A percentile compares a stretch with the other conserved stretches of the same genome.
phyloP scores from a whole-genome alignment of 2,113 vertebrate species.

The Poeciliopsis prolifica region DNA sequence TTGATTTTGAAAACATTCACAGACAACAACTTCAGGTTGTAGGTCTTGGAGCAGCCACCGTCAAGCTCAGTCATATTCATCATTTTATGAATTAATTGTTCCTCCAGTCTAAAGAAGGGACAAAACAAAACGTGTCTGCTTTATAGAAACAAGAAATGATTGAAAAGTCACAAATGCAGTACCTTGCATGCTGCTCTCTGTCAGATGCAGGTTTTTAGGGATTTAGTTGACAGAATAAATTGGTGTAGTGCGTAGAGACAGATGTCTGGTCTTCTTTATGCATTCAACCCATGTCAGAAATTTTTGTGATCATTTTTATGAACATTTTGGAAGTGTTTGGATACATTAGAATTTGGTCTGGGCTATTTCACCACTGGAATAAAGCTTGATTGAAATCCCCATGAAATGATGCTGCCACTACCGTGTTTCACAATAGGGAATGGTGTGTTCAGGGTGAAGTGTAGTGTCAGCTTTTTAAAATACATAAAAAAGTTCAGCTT shows the following conservation, averaged over 20 bases:
- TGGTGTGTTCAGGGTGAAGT: too few relatives aligned
- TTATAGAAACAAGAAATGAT: background rate
- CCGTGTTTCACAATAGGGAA: too few relatives aligned
- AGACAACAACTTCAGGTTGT: constrained; percentile 7
- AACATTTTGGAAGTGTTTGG: too few relatives aligned
- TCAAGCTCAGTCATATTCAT: background rate
- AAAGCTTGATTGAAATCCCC: too few relatives aligned
- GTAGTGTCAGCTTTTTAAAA: too few relatives aligned
- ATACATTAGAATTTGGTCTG: too few relatives aligned
- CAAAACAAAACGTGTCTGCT: background rate
- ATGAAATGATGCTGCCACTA: too few relatives aligned
- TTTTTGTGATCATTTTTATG: too few relatives aligned
- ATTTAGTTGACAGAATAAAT: background rate
- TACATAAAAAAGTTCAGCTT: too few relatives aligned
- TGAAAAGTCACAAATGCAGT: background rate
- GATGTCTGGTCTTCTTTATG: too few relatives aligned
- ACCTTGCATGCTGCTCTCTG: background rate
- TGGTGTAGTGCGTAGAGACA: background rate
- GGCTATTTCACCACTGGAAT: too few relatives aligned
- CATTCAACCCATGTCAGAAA: too few relatives aligned
- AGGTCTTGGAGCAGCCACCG: rapidly evolving
- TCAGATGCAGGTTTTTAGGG: background rate
- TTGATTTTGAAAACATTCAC: constrained; percentile 41
- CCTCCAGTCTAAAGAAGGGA: constrained; percentile 50
- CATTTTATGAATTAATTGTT: constrained; percentile 29